These are phyloP conservation scores for Hypena proboscidalis DNA, from an alignment of 2,888 invertebrate species.

Conservation along the genomic window DNA sequence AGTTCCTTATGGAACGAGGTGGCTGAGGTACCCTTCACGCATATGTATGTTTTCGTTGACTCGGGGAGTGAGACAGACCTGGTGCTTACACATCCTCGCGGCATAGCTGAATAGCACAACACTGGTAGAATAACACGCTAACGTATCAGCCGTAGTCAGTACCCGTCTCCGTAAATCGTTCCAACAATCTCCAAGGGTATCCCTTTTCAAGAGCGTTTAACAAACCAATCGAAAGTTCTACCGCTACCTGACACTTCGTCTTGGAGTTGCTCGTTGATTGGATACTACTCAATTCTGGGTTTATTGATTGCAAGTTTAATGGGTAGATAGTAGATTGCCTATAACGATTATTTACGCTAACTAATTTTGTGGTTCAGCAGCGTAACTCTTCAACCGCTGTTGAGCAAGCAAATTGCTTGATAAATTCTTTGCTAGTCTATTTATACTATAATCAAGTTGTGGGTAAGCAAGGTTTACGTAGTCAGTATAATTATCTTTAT, in stretches of 20 bases:
- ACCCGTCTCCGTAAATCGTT: conserved; percentile 45
- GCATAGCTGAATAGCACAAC: no score
- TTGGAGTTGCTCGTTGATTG: conserved; percentile 41
- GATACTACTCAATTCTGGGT: conserved; percentile 52
- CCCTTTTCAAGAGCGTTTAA: conserved; percentile 37
- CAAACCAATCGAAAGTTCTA: conserved; percentile 56
- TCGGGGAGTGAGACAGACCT: no score
- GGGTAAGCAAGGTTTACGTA: no score
- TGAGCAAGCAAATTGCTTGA: background rate
- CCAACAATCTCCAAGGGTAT: conserved; percentile 49
- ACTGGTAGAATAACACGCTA: no score
- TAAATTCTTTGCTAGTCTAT: background rate
- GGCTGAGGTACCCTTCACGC: no score
- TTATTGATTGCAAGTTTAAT: conserved; percentile 54
- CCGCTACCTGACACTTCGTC: conserved; percentile 57
- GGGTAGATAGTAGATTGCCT: conserved; percentile 29
- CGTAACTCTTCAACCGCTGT: background rate
- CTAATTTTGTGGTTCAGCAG: conserved; percentile 24
- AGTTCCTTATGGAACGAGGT: no score
- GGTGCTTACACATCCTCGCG: no score
- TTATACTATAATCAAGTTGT: no score
- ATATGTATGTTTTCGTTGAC: no score
- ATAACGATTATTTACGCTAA: conserved; percentile 26
- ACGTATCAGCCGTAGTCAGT: no score
- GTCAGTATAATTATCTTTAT: no score